A percentile compares a stretch with the other conserved stretches of the same genome.
Evolutionary conservation across 2,113 vertebrate genomes (phyloP).

Genomic region (Elgaria multicarinata): DNA sequence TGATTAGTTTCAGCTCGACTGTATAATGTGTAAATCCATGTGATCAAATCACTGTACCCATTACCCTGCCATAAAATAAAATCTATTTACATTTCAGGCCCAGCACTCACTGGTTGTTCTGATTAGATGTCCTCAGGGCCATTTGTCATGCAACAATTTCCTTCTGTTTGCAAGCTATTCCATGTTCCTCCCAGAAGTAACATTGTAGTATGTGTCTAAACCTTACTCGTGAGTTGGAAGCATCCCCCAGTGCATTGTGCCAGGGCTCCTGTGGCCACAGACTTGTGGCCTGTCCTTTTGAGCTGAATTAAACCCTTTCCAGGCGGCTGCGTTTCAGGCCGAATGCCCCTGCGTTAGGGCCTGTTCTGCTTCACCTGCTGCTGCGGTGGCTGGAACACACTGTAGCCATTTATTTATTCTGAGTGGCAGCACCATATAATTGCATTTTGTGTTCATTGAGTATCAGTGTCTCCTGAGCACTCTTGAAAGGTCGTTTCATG

Average conservation of each 20-base stretch:
- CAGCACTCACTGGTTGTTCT: neutral
- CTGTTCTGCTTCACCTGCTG: slow-evolving; percentile 44
- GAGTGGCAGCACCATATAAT: slow-evolving; percentile 68
- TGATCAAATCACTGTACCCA: neutral
- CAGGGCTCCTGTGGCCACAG: neutral
- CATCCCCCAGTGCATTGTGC: neutral
- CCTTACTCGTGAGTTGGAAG: neutral
- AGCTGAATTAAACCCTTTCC: slow-evolving; percentile 14
- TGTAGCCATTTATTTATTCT: slow-evolving; percentile 33
- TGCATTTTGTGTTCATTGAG: slow-evolving; percentile 67
- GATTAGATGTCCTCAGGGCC: neutral
- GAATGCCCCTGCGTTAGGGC: neutral
- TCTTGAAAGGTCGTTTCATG: slow-evolving; percentile 65
- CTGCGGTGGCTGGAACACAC: neutral
- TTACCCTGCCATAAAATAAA: neutral
- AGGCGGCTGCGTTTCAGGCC: slow-evolving; percentile 26
- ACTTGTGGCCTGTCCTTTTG: neutral
- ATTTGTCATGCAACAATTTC: neutral
- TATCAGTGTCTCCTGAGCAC: slow-evolving; percentile 23
- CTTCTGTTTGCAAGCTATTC: neutral
- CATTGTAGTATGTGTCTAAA: neutral
- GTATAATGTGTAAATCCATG: fast-evolving
- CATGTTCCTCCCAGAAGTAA: neutral
- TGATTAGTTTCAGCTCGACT: neutral
- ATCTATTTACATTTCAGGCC: neutral